Percentiles rank a stretch among this genome's conserved stretches.
Conservation (phyloP, 2,888 invertebrate genomes). For the Sepiola atlantica region DNA sequence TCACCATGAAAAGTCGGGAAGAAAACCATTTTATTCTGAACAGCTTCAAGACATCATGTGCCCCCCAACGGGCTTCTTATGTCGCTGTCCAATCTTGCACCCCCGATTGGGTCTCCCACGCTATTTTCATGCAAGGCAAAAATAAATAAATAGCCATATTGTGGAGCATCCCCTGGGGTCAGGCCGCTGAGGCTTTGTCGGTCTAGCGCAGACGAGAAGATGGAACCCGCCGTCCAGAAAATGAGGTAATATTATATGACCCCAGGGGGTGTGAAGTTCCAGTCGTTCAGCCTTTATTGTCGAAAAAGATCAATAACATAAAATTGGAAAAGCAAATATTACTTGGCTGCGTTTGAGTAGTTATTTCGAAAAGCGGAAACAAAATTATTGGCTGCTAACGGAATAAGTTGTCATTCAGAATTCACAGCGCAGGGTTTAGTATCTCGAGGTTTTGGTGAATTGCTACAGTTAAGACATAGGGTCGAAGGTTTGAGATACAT, state of each 20-base stretch:
- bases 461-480: neutral
- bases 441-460: neutral
- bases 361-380: neutral
- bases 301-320: neutral
- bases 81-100: neutral
- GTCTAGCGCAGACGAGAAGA: neutral
- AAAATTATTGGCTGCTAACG: neutral
- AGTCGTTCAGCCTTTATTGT: neutral
- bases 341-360: neutral
- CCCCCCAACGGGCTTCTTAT: neutral
- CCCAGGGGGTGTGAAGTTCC: neutral
- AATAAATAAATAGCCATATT: neutral
- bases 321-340: constrained; percentile 6
- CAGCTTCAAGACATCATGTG: neutral
- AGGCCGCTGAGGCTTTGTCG: neutral
- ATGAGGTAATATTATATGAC: constrained; percentile 32
- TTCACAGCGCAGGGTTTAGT: neutral
- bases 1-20: neutral
- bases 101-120: neutral
- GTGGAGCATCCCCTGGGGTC: neutral
- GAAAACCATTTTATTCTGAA: neutral
- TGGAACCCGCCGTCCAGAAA: neutral
- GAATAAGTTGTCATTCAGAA: neutral
- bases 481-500: neutral
- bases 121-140: neutral